Base-by-base conservation (phyloP, 2,113 vertebrate genomes). In the Ceyx melanurus region DNA sequence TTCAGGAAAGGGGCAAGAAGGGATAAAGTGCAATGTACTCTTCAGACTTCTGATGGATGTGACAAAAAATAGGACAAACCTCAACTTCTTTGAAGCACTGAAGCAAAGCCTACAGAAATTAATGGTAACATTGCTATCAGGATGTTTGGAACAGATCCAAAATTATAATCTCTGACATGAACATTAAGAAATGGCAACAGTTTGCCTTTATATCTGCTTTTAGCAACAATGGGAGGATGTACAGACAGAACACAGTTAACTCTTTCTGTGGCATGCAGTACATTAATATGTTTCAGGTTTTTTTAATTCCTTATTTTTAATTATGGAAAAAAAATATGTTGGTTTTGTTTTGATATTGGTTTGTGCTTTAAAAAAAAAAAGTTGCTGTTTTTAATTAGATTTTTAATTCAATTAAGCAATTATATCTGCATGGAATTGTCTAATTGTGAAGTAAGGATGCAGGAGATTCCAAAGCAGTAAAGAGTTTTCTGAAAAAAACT, bases 41-140 rank as follows among this genome's bases (percentile, higher is more conserved):
- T 48, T 50, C 46, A 62, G 46, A 85, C 88, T 50, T 70, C 73
- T 23, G 46, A 85, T 25, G 10, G 57, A 94, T 54, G 3, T 54
- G 2, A 85, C 84, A 77, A 89, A 84, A 87, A n/a, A 18, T 7
- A 74, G 43, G 48, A 37, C 73, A 92, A 61, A 66, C 9, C 51
- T 58, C 64, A 66, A 79, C 56, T 92, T 23, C 67, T 70, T 61
- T 71, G 40, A 93, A 68, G 84, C 86, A 53, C 53, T 45, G 45
- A 86, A 83, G 40, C 46, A 74, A 90, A 80, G 46, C 13, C 25
- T 86, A 25, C 20, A 42, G 40, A 91, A 90, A 94, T 93, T 84
- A 86, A 90, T 89, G n/a, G 6, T 23, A 84, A 82, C 81, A 82
- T 82, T 84, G 57, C 70, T 84, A 88, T 86, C 75, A 80, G 23